Base-by-base conservation (phyloP, 2,113 vertebrate genomes). In the Chamaea fasciata region DNA sequence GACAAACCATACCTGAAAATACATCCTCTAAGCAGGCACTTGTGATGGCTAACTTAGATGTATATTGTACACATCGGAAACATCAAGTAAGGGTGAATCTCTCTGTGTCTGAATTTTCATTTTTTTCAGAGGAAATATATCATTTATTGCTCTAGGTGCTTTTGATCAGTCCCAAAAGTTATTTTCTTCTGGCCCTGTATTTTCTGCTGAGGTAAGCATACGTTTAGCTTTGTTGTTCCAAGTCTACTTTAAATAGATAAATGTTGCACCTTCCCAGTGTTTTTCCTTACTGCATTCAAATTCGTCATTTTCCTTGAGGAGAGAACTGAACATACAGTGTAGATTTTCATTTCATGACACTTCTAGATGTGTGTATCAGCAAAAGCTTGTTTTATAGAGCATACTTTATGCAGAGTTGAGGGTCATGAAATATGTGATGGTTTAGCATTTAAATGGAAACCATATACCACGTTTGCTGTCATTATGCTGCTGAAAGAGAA, bases 321-420 rank as follows among this genome's bases (percentile, higher is more conserved):
- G 23, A 65, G 2, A 91, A 83, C 55, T 39, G 63, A 90, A 15
- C 44, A 55, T 17, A 56, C 12, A 47, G 39, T 37, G 44, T 77
- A 91, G 55, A 83, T 83, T 86, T 94, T 94, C 3, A 57, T 94
- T 94, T 94, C 71, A 55, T 81, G 88, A 75, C 24, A 55, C 52
- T 93, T 89, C 56, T 59, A 74, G 73, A 60, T 49, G 56, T 88
- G 47, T 68, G 33, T 81, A 90, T 94, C 90, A 93, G 92, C 79
- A 94, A 94, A 93, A 88, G 12, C 33, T 87, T 92, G 30, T 73
- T 91, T 78, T 86, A 84, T 59, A 87, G 56, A 74, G 11, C 55
- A 39, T 37, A 42, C 35, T 75, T 86, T 70, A 90, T 67, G 71
- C 53, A 68, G 82, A 95, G 46, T 28, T 85, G 89, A 94, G 60